phyloP scores from a whole-genome alignment of 1,140 invertebrate species.

The Cryptotermes secundus region DNA sequence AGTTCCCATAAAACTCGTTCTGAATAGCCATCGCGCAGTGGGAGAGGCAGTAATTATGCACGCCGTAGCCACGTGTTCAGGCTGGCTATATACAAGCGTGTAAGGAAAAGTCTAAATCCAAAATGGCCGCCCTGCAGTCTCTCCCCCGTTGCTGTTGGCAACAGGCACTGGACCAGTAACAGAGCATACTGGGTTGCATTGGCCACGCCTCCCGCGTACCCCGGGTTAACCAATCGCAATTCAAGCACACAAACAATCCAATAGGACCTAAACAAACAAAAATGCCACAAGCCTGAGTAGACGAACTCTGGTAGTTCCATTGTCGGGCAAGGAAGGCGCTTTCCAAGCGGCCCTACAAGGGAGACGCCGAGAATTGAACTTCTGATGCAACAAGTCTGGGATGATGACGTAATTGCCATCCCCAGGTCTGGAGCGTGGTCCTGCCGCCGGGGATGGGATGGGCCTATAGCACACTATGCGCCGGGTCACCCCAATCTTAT shows the following conservation, averaged over 20 bases:
- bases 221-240: neutral
- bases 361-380: too few species aligned
- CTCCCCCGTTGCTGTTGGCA: constrained; percentile 9
- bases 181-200: neutral
- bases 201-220: neutral
- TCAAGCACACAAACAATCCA: neutral
- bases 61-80: neutral
- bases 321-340: neutral
- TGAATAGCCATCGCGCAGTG: too few species aligned
- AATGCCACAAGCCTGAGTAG: neutral
- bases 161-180: neutral
- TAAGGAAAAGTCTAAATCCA: neutral
- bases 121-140: neutral
- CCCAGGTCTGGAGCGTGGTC: too few species aligned
- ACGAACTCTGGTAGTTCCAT: neutral
- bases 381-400: too few species aligned
- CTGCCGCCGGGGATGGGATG: too few species aligned
- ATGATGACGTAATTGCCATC: too few species aligned
- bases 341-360: too few species aligned
- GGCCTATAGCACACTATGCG: too few species aligned
- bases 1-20: too few species aligned
- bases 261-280: constrained; percentile 17
- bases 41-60: too few species aligned
- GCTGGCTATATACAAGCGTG: neutral
- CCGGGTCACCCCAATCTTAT: too few species aligned